These are phyloP conservation scores for Parazoanthus atlanticus DNA, from an alignment of 92 coral and sea anemone genomes.

Conservation along the genomic window DNA sequence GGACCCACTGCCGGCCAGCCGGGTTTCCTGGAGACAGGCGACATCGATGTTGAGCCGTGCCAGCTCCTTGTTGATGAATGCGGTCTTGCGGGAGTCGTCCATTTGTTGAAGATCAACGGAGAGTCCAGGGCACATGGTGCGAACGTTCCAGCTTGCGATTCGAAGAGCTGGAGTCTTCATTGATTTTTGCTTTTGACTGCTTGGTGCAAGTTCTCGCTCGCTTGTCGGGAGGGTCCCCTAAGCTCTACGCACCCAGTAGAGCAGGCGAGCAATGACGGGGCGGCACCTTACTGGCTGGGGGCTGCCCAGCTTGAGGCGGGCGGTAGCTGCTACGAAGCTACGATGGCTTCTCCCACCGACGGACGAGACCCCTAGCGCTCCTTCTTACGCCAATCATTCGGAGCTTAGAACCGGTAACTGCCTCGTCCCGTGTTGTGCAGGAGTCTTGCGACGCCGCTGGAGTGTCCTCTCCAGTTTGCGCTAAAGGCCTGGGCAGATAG, in stretches of 20 bases:
- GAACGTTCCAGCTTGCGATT: background rate
- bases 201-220: background rate
- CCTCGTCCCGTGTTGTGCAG: conserved; percentile 19
- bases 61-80: background rate
- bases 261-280: background rate
- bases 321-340: background rate
- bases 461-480: conserved; percentile 1
- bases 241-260: background rate
- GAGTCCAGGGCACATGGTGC: background rate
- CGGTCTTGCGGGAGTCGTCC: background rate
- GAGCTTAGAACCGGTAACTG: conserved; percentile 13
- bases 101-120: background rate
- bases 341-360: conserved; percentile 23
- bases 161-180: background rate
- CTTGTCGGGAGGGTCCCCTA: background rate
- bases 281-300: background rate
- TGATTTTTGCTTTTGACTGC: background rate
- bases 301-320: background rate
- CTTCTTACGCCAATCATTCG: conserved; percentile 12
- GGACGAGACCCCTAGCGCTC: conserved; percentile 12
- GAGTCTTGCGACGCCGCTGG: conserved; percentile 16
- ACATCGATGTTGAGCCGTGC: background rate
- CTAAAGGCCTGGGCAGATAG: conserved; percentile 17
- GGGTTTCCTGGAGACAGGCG: conserved; percentile 1
- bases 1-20: conserved; percentile 12